phyloP scores from a whole-genome alignment of 30 jellyfish, hydroid and myxozoan species.

The Hydractinia symbiolongicarpus region DNA sequence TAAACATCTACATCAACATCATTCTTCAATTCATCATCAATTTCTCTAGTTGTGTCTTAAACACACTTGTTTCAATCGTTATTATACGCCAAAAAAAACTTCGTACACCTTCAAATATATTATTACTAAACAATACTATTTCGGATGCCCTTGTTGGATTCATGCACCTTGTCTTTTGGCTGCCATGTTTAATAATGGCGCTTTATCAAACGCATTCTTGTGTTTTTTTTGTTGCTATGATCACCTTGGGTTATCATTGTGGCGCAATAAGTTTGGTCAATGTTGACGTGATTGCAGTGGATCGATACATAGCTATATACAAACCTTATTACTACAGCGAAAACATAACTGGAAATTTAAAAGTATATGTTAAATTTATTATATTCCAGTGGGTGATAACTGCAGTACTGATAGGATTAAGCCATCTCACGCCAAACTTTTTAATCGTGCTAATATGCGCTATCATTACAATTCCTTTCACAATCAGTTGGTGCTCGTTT shows the following conservation, averaged over 20 bases:
- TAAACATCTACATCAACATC: neutral
- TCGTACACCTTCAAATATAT: neutral
- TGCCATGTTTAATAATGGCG: neutral
- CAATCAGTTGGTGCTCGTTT: neutral
- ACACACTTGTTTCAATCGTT: neutral
- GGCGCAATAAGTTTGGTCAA: constrained; percentile 2
- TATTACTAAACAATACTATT: neutral
- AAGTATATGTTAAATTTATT: neutral
- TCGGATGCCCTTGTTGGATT: constrained; percentile 1
- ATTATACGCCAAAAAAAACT: neutral
- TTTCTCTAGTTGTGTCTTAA: neutral
- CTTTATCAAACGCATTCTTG: neutral
- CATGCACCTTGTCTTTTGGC: neutral
- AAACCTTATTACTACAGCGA: constrained; percentile 1
- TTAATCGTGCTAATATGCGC: neutral
- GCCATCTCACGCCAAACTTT: constrained; percentile 5
- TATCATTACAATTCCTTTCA: neutral
- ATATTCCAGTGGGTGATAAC: neutral
- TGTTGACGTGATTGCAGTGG: neutral
- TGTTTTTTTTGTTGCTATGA: neutral
- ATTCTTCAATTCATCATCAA: neutral
- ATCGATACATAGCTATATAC: neutral
- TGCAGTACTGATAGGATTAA: neutral
- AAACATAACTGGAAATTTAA: neutral
- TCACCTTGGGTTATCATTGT: neutral